Evolutionary conservation across 2,888 invertebrate species (phyloP).

Genomic region (Parnassius smintheus): DNA sequence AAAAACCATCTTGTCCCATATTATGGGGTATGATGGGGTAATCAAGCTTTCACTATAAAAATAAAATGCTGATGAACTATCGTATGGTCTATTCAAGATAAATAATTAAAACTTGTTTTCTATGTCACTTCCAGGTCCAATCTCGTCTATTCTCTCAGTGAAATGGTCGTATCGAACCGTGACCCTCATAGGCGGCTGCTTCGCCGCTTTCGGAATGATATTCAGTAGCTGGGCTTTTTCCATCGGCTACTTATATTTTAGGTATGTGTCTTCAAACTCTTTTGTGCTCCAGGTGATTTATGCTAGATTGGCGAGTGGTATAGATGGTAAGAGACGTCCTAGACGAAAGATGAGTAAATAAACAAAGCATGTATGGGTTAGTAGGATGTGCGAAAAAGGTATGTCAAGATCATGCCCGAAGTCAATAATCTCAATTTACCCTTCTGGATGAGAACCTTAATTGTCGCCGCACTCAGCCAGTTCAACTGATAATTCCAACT

Average conservation of each 20-base stretch:
- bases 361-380: too few relatives aligned
- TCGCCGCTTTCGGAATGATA: constrained; percentile 92
- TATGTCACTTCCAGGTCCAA: constrained; percentile 83
- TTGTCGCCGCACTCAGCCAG: too few relatives aligned
- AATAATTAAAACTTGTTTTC: neutral
- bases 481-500: too few relatives aligned
- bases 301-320: too few relatives aligned
- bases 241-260: constrained; percentile 89
- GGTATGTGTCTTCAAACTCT: constrained; percentile 75
- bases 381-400: too few relatives aligned
- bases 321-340: too few relatives aligned
- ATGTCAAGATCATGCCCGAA: too few relatives aligned
- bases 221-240: constrained; percentile 90
- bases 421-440: too few relatives aligned
- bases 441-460: too few relatives aligned
- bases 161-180: constrained; percentile 92
- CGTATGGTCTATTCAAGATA: neutral
- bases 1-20: too few relatives aligned
- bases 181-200: constrained; percentile 90
- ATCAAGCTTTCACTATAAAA: neutral
- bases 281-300: too few relatives aligned
- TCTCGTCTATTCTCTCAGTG: constrained; percentile 91
- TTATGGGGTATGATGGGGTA: neutral
- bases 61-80: neutral
- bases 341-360: too few relatives aligned